Evolutionary conservation across 2,888 invertebrate genomes (phyloP).

Genomic region (Sesamia inferens): DNA sequence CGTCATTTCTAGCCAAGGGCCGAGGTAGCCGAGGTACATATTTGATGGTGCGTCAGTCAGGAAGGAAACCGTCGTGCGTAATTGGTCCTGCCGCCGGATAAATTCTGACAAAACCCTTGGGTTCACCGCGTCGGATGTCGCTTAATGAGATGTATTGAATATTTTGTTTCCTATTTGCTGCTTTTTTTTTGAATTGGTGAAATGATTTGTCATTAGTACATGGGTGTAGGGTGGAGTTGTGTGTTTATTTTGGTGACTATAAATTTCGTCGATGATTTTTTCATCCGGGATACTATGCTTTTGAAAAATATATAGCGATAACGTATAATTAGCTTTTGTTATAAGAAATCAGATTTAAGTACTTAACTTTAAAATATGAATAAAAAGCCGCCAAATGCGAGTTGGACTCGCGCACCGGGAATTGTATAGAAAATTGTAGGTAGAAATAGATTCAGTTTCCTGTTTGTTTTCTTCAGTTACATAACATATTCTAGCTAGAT

Average conservation of each 20-base stretch:
- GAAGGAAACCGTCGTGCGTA: slow-evolving; percentile 81
- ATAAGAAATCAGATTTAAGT: no score
- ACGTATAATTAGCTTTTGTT: background rate
- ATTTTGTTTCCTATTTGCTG: slow-evolving; percentile 17
- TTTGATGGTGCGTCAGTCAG: slow-evolving; percentile 82
- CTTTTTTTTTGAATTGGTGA: slow-evolving; percentile 13
- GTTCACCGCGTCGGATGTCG: slow-evolving; percentile 66
- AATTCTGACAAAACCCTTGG: slow-evolving; percentile 71
- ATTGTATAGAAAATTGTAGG: no score
- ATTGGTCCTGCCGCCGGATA: slow-evolving; percentile 79
- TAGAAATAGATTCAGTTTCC: no score
- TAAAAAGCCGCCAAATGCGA: no score
- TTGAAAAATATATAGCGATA: background rate
- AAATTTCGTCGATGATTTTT: background rate
- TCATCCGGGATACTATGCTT: background rate
- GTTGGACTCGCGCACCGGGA: no score
- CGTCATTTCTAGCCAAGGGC: slow-evolving; percentile 75
- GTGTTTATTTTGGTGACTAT: background rate
- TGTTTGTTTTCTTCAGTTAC: no score
- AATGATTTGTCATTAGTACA: slow-evolving; percentile 24
- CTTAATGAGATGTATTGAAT: slow-evolving; percentile 72
- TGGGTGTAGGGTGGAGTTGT: slow-evolving; percentile 1
- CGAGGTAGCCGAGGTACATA: slow-evolving; percentile 78
- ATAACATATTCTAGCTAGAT: no score
- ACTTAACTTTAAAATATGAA: no score